A percentile compares a stretch with the other conserved stretches of the same genome.
Conservation (phyloP, 2,113 vertebrate species). For the Pelmatolapia mariae region DNA sequence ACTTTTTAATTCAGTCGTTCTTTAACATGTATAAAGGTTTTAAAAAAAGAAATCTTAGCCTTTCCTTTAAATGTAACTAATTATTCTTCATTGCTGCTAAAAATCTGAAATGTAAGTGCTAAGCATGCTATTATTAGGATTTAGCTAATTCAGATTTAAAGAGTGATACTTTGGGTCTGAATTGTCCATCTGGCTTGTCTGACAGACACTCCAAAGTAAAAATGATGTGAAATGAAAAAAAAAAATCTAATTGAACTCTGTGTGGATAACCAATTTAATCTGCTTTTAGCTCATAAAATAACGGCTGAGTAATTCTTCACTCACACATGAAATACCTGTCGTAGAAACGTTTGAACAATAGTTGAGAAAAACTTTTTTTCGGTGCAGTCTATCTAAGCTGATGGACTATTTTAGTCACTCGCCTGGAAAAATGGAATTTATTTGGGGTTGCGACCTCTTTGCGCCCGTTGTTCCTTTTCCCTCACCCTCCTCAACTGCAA, state of each 20-base stretch:
- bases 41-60: rapidly evolving
- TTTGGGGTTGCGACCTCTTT: slow-evolving; percentile 14
- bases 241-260: too few species aligned
- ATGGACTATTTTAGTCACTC: not conserved
- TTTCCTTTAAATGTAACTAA: not conserved
- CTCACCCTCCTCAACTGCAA: not conserved
- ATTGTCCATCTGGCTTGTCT: not conserved
- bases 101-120: not conserved
- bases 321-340: not conserved
- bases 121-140: not conserved
- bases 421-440: slow-evolving; percentile 1
- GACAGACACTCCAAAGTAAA: not conserved
- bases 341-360: not conserved
- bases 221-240: not conserved
- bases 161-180: not conserved
- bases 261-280: not conserved
- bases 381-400: not conserved
- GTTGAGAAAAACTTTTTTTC: not conserved
- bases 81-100: not conserved
- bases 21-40: not conserved
- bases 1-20: not conserved
- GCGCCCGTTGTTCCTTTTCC: not conserved
- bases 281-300: not conserved
- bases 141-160: not conserved
- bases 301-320: not conserved